phyloP scores from a whole-genome alignment of 2,797 vertebrate genomes.

The Glossophaga mutica region DNA sequence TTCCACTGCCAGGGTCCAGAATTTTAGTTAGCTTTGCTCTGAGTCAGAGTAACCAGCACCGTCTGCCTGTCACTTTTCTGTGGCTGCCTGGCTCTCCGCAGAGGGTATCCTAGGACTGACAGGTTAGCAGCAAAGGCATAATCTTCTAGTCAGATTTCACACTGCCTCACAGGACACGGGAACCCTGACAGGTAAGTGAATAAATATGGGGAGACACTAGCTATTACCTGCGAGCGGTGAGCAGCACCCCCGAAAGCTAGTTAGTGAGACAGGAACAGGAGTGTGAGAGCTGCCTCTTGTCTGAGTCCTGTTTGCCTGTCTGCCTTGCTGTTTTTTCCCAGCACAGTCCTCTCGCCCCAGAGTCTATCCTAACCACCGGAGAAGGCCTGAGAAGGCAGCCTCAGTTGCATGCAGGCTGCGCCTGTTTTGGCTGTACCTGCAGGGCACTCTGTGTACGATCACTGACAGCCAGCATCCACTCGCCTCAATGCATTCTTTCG shows the following conservation, averaged over 20 bases:
- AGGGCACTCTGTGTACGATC: neutral
- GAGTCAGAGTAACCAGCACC: neutral
- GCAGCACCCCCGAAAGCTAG: constrained; percentile 11
- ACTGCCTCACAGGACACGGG: neutral
- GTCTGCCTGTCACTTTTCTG: constrained; percentile 38
- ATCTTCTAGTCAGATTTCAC: constrained; percentile 41
- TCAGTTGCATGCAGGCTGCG: neutral
- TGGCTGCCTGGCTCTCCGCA: neutral
- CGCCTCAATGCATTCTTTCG: neutral
- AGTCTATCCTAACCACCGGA: neutral
- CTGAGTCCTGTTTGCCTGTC: neutral
- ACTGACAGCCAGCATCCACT: accelerated
- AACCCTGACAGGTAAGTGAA: constrained; percentile 15
- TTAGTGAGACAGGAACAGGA: neutral
- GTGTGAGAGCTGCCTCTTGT: neutral
- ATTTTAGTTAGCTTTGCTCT: constrained; percentile 3
- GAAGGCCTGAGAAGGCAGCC: neutral
- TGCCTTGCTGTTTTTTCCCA: neutral
- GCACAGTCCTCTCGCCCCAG: neutral
- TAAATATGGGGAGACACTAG: constrained; percentile 33
- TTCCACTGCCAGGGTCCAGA: neutral
- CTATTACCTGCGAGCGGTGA: constrained; percentile 41
- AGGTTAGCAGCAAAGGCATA: constrained; percentile 45
- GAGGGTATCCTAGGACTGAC: constrained; percentile 11
- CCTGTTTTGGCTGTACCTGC: neutral